A percentile compares a stretch with the other conserved stretches of the same genome.
phyloP scores from a whole-genome alignment of 2,113 vertebrate genomes.

The Panurus biarmicus region DNA sequence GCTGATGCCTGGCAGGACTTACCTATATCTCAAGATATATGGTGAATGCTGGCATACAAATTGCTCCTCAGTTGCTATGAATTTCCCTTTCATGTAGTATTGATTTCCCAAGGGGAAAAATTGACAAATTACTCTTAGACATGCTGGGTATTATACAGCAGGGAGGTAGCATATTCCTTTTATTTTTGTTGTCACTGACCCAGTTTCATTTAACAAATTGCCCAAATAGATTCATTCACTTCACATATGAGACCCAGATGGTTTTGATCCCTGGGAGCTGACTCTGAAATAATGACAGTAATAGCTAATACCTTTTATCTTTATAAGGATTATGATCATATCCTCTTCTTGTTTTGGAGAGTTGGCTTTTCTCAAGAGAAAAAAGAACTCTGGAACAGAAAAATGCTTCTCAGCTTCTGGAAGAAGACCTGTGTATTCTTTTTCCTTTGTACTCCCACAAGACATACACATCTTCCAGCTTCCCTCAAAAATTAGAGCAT shows the following conservation, averaged over 20 bases:
- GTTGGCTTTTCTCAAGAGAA: neutral
- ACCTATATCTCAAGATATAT: neutral
- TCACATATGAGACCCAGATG: neutral
- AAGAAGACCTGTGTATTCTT: neutral
- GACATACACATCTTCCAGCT: neutral
- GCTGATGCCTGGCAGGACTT: neutral
- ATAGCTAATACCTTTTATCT: neutral
- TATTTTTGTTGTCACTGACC: neutral
- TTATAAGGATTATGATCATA: neutral
- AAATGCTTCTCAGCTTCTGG: neutral
- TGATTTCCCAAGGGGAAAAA: neutral
- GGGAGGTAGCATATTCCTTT: neutral
- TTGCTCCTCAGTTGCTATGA: neutral
- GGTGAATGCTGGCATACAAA: neutral
- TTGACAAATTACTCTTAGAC: neutral
- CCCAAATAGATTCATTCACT: neutral
- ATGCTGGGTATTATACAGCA: neutral
- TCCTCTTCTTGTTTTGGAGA: neutral
- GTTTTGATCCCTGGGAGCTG: neutral
- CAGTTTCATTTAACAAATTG: neutral
- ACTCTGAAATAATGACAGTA: conserved; percentile 7
- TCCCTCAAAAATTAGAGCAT: neutral
- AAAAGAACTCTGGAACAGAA: neutral
- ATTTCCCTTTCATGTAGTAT: neutral
- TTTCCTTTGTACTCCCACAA: neutral